Conservation (phyloP, 1,140 invertebrate genomes). For the Neotoxoptera formosana region DNA sequence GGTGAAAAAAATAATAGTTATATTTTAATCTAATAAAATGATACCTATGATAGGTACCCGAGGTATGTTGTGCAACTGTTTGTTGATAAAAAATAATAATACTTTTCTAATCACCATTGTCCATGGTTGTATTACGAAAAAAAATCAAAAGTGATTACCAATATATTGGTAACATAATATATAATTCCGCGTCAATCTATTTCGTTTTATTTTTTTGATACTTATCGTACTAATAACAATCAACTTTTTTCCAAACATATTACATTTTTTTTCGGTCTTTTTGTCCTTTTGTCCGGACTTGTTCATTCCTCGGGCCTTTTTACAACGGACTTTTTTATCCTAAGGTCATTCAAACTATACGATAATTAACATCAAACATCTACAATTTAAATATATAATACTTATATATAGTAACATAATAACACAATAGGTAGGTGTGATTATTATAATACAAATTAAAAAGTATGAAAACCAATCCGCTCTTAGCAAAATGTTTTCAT, state of each 20-base stretch:
- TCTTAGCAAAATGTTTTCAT: not conserved
- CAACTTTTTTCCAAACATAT: not conserved
- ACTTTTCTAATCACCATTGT: not conserved
- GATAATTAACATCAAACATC: not conserved
- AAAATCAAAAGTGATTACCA: not conserved
- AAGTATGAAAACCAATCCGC: not conserved
- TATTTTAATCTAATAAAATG: not conserved
- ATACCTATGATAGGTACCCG: not conserved
- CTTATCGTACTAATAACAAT: not conserved
- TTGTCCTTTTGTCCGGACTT: not conserved
- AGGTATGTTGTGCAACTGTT: not conserved
- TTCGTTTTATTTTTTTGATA: not conserved
- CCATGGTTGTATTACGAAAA: not conserved
- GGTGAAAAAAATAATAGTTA: not conserved
- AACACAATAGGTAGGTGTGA: not conserved
- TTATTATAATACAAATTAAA: not conserved
- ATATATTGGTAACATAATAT: not conserved
- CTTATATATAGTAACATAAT: not conserved
- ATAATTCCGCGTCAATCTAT: not conserved
- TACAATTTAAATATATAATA: not conserved
- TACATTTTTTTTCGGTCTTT: not conserved
- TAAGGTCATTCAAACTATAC: not conserved
- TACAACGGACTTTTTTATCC: not conserved
- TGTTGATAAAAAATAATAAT: not conserved
- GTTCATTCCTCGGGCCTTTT: not conserved